Base-by-base conservation (phyloP, 2,888 invertebrate species). In the Lagria hirta region DNA sequence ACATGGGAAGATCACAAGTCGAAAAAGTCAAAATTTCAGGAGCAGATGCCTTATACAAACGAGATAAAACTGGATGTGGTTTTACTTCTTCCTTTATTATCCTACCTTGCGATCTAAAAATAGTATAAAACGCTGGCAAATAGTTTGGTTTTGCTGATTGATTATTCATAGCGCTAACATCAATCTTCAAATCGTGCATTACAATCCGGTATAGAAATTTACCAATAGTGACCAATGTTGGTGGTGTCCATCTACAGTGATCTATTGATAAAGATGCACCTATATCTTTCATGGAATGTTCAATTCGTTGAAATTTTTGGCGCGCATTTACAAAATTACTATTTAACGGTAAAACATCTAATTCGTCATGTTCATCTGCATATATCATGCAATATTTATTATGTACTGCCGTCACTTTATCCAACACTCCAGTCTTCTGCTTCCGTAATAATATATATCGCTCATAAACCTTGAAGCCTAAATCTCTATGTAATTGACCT, bases 131-230 rank as follows among this genome's bases (percentile, higher is more conserved):
- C 0, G 86, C 88, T 0, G 90, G 88, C 35, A 88, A 66, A 45
- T 78, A 68, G 70, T 84, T 83, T 49, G 81, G 82, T 46, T 74
- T 65, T 58, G 72, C 70, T 32, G 58, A 71, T 54, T 80, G 81
- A 0, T 66, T 55, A 54, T 78, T 78, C 71, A 87, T 76, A 51
- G 82, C 75, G 61, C 86, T 86, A 1, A 83, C 77, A 66, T 92
- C 83, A 32, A 95, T 81, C 73, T 91, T 90, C 4, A 93, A 75
- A 64, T 93, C 90, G 37, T 86, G 82, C 64, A 93, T 79, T 7
- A 95, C 82, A 26, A 95, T 88, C 55, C 88, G 85, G 66, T 90
- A 93, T 0, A 96, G 74, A 69, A 93, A 90, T 60, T 84, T 84
- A 21, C 95, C 95, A 29, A 95, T 74, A 24, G 77, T 79, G 32